Base-by-base conservation (phyloP, 53 echinoderm and acorn worm species). In the Patiria pectinifera region DNA sequence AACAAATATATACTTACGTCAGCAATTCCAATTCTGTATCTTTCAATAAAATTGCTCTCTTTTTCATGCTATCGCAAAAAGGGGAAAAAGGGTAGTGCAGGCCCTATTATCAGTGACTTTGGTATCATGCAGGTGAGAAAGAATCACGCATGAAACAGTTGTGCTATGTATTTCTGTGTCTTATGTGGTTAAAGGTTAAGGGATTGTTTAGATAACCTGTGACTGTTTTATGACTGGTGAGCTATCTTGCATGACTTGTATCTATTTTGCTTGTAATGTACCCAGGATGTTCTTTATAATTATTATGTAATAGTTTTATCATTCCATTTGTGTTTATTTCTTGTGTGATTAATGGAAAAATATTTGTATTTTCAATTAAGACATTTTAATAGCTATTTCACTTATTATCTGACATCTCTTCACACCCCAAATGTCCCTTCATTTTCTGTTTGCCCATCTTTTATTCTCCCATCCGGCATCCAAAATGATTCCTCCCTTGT, bases 41-140 rank as follows among this genome's bases (percentile, higher is more conserved):
- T n/a, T 74, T 74, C 11, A 4, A 15, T 24, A 5, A 66, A 66
- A 24, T 8, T 47, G 5, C 13, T 78, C 16, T 15, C 15, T 78
- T 53, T 78, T 60, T 88, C 26, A 45, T 88, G 46, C 88, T 4
- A 6, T 74, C 74, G 18, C 62, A 16, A 80, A 35, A 87, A 93
- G 93, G 93, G 93, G 62, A 45, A 69, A 26, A 93, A 82, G 76
- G 93, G 93, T 60, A 93, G 88, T 72, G 93, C 93, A 76, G 93
- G 93, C 72, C 93, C 93, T 19, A 93, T 93, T 60, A 80, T 93
- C 44, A 93, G 83, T 60, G 82, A 93, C 12, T 72, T 71, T 44
- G 93, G 93, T 72, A 87, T 87, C 61, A 93, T 93, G 82, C 93
- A 93, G 93, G 93, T 93, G 82, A 83, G 93, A 81, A 19, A 47